Evolutionary conservation across 2,113 vertebrate species (phyloP), one percentile per base, ranked within the genome.

Genomic region (Trogon melanurus): DNA sequence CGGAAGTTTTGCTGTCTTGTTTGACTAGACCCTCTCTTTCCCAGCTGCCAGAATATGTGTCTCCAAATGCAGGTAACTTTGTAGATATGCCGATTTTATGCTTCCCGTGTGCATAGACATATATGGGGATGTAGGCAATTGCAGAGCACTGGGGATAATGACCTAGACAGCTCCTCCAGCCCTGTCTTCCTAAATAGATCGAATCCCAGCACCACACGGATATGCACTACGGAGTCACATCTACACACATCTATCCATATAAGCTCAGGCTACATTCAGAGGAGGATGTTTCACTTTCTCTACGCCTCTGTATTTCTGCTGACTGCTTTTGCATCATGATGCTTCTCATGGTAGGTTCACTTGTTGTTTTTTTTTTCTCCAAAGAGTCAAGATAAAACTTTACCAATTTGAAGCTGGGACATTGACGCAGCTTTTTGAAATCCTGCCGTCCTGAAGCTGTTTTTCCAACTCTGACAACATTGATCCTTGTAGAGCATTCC

Each of bases 1-100:
- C 71, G 80, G 84, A 97, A 97, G 76, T 96, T 96, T 89, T 75
- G 82, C 92, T 96, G 92, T 83, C 93, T 96, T 89, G 76, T 93
- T 97, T 18, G 48, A 95, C 91, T 94, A 74, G 32, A 94, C 34
- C 41, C 11, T 91, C 48, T 89, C 70, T 96, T 97, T 96, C 94
- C 79, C 83, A 79, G 88, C 53, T 38, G 94, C 92, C 23, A 95
- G 93, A 95, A 96, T 32, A 71, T 81, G 51, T 89, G 95, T 71
- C 82, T 88, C 41, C 89, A 96, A 91, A 73, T 87, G 54, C 70
- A 93, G 94, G 90, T 97, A 80, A 61, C 75, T 87, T 93, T 86
- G 29, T 87, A 91, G 92, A 90, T 90, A 30, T 79, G 57, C 41
- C 71, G 85, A 69, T 93, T 87, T 96, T 81, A 78, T 65, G 45